These are phyloP conservation scores for Ptychoptera contaminata DNA, from an alignment of 2,888 invertebrate genomes.

Conservation along the genomic window DNA sequence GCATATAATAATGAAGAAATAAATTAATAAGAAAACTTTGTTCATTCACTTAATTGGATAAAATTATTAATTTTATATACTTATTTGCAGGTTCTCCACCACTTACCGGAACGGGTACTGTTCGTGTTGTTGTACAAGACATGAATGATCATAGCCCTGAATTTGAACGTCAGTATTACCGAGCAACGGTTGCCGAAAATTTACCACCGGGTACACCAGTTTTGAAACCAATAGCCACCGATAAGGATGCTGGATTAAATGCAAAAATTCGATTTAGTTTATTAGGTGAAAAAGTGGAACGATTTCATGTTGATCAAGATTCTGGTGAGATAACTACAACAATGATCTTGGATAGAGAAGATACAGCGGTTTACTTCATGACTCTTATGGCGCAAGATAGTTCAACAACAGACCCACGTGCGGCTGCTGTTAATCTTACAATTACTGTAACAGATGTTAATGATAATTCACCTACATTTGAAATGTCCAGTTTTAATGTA, in stretches of 20 bases:
- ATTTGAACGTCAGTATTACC: slow-evolving; percentile 69
- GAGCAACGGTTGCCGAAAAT: slow-evolving; percentile 68
- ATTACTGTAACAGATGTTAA: slow-evolving; percentile 68
- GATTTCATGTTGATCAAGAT: slow-evolving; percentile 62
- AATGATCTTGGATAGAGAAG: slow-evolving; percentile 61
- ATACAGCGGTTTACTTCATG: slow-evolving; percentile 57
- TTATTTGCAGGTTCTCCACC: slow-evolving; percentile 68
- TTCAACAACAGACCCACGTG: slow-evolving; percentile 69
- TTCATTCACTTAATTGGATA: no score
- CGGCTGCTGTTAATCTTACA: slow-evolving; percentile 68
- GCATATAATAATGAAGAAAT: background rate
- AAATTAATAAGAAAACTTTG: no score
- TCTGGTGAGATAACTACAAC: slow-evolving; percentile 67
- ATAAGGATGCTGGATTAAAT: slow-evolving; percentile 71
- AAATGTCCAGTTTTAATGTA: slow-evolving; percentile 56
- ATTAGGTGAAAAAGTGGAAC: slow-evolving; percentile 63
- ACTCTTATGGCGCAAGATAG: slow-evolving; percentile 80
- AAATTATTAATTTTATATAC: background rate
- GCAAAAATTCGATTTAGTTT: slow-evolving; percentile 75
- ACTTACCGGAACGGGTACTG: slow-evolving; percentile 80
- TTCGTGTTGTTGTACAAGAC: slow-evolving; percentile 80
- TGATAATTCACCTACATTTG: slow-evolving; percentile 70
- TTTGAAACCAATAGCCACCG: slow-evolving; percentile 60
- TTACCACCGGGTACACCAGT: slow-evolving; percentile 61
- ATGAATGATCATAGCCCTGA: slow-evolving; percentile 87